Evolutionary conservation across 2,797 vertebrate genomes (phyloP).

Genomic region (Catharus ustulatus): DNA sequence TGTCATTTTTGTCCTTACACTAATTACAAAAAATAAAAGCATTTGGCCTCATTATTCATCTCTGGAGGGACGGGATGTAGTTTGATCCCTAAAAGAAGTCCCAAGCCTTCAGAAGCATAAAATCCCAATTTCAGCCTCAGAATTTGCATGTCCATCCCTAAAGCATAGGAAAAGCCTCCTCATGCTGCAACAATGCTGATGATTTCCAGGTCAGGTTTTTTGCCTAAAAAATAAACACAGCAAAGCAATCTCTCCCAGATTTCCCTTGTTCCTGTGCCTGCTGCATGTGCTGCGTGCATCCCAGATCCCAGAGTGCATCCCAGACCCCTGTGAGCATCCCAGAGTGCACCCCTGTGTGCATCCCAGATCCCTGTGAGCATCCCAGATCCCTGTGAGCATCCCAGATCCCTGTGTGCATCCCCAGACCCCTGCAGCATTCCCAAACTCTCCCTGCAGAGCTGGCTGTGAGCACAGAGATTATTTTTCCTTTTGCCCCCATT

Average conservation of each 20-base stretch:
- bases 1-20: neutral
- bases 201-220: neutral
- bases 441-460: neutral
- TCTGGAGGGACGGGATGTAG: neutral
- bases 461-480: neutral
- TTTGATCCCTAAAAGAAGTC: neutral
- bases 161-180: neutral
- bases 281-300: neutral
- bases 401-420: neutral
- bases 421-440: neutral
- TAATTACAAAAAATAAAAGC: neutral
- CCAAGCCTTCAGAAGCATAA: neutral
- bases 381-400: too few relatives aligned
- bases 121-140: constrained; percentile 61
- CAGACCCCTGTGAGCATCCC: neutral
- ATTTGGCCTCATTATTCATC: neutral
- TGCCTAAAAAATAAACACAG: neutral
- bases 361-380: too few relatives aligned
- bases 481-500: neutral
- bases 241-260: neutral
- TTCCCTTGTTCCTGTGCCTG: neutral
- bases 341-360: neutral
- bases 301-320: neutral
- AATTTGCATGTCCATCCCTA: neutral
- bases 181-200: neutral